A percentile compares a stretch with the other conserved stretches of the same genome.
Evolutionary conservation across 2,113 vertebrate genomes (phyloP).

Genomic region (Vidua chalybeata): DNA sequence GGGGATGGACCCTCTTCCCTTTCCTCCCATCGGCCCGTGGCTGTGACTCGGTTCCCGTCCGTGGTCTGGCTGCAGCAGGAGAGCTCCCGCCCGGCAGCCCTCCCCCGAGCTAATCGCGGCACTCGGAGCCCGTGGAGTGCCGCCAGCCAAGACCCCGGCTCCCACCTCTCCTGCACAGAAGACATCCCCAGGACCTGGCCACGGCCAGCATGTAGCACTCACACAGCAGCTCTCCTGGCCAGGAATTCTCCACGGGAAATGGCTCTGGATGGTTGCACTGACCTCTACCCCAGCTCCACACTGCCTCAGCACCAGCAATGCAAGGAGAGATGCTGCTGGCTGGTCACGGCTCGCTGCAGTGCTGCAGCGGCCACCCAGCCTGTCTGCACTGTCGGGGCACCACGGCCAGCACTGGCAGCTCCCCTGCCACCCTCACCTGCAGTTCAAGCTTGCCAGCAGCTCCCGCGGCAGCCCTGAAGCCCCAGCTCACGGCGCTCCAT

Average conservation of each 20-base stretch:
- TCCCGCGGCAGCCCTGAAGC: not conserved
- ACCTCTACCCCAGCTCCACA: conserved; percentile 34
- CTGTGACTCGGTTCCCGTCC: not conserved
- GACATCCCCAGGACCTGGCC: not conserved
- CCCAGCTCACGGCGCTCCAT: not conserved
- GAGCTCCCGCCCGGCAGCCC: not conserved
- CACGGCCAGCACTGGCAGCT: not conserved
- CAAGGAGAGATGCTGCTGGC: conserved; percentile 20
- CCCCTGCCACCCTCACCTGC: not conserved
- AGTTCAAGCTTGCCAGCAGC: not conserved
- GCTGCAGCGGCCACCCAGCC: not conserved
- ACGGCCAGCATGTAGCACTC: conserved; percentile 1
- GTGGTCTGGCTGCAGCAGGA: not conserved
- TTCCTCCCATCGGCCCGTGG: not conserved
- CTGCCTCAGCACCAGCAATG: conserved; percentile 60
- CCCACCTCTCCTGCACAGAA: not conserved
- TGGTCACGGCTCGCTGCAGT: not conserved
- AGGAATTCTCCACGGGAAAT: not conserved
- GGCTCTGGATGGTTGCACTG: not conserved
- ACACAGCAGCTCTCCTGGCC: not conserved
- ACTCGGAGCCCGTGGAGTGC: not conserved
- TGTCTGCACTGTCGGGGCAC: not conserved
- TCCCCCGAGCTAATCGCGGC: rapidly evolving
- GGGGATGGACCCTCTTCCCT: not conserved
- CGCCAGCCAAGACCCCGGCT: not conserved